These are phyloP conservation scores for Pluvianellus socialis DNA, from an alignment of 2,113 vertebrate species.

Conservation along the genomic window DNA sequence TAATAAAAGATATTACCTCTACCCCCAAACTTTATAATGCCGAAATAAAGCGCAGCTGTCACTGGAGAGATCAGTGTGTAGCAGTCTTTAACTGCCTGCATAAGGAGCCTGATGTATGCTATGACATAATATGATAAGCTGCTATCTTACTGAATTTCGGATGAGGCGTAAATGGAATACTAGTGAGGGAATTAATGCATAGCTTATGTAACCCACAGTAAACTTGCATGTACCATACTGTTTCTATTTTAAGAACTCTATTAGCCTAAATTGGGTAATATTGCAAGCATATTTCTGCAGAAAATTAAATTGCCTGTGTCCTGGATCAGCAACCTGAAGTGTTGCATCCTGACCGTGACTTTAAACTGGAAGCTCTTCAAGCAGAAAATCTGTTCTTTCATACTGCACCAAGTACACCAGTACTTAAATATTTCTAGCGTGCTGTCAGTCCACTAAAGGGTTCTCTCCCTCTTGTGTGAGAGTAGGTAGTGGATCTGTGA, in stretches of 20 bases:
- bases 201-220: constrained; percentile 3
- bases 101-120: background rate
- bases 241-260: constrained; percentile 11
- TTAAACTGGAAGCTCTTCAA: background rate
- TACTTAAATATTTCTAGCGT: background rate
- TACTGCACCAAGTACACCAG: background rate
- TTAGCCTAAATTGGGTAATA: background rate
- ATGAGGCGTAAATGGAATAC: background rate
- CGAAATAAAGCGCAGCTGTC: background rate
- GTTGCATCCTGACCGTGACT: background rate
- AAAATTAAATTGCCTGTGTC: background rate
- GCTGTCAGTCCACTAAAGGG: background rate
- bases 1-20: background rate
- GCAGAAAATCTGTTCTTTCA: background rate
- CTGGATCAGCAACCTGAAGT: background rate
- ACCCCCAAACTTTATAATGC: background rate
- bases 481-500: background rate
- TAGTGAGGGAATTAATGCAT: background rate
- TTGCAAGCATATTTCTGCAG: background rate
- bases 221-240: background rate
- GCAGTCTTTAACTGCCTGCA: background rate
- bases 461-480: background rate
- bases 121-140: background rate
- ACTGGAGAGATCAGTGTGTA: background rate
- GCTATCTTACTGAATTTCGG: background rate